A percentile compares a stretch with the other conserved stretches of the same genome.
Evolutionary conservation across 2,113 vertebrate species (phyloP).

Genomic region (Xyrauchen texanus): DNA sequence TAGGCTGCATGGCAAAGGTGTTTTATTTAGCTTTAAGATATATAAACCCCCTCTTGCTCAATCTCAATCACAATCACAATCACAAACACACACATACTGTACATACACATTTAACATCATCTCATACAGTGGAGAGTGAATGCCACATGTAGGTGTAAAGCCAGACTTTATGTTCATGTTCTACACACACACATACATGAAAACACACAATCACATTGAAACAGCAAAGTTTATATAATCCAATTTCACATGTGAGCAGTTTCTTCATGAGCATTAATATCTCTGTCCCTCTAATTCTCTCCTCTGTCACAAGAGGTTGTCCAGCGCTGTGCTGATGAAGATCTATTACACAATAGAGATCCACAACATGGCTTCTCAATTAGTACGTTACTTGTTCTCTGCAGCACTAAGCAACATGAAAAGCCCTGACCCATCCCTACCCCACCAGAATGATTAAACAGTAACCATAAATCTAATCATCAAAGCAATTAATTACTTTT

Average conservation of each 20-base stretch:
- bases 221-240: too few species aligned
- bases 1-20: too few species aligned
- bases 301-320: constrained; percentile 43
- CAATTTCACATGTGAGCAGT: constrained; percentile 37
- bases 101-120: too few species aligned
- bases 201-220: too few species aligned
- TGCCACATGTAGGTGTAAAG: too few species aligned
- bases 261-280: not conserved
- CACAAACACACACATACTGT: too few species aligned
- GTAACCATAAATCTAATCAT: constrained; percentile 52
- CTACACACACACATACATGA: too few species aligned
- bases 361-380: constrained; percentile 58
- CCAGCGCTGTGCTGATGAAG: constrained; percentile 56
- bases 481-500: constrained; percentile 48
- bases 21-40: too few species aligned
- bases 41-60: too few species aligned
- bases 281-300: not conserved
- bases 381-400: constrained; percentile 50
- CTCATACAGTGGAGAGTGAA: too few species aligned
- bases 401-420: constrained; percentile 51
- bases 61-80: too few species aligned
- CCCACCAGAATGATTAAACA: constrained; percentile 50
- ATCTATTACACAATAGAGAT: constrained; percentile 56
- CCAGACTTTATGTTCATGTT: too few species aligned
- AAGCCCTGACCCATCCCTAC: constrained; percentile 25